phyloP scores from a whole-genome alignment of 2,113 vertebrate genomes.

The Notechis scutatus region DNA sequence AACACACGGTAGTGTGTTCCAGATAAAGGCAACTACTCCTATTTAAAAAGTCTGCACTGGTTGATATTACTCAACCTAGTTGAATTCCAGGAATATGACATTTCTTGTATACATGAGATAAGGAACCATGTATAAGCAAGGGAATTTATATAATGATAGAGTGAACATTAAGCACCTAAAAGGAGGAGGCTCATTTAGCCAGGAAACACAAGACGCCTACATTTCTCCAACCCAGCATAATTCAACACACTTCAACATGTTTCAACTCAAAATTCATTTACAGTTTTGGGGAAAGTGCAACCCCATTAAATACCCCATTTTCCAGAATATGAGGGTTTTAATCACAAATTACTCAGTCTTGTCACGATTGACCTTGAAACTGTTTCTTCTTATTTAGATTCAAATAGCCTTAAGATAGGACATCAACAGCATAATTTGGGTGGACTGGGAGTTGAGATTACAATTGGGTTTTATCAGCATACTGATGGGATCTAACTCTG shows the following conservation, averaged over 20 bases:
- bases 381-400: background rate
- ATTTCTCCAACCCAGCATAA: background rate
- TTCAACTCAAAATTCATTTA: background rate
- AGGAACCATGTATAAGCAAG: background rate
- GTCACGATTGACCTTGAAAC: background rate
- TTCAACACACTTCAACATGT: background rate
- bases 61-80: background rate
- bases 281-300: background rate
- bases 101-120: background rate
- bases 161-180: background rate
- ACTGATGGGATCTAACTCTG: background rate
- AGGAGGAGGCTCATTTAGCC: background rate
- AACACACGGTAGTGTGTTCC: background rate
- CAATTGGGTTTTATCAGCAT: background rate
- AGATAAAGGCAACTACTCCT: background rate
- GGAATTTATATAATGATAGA: background rate
- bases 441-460: background rate
- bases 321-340: background rate
- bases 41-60: background rate
- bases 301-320: background rate
- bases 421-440: background rate
- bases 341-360: background rate
- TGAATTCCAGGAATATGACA: background rate
- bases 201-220: background rate
- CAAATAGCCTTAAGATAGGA: background rate